Evolutionary conservation across 2,113 vertebrate genomes (phyloP).

Genomic region (Chloroceryle aenea): DNA sequence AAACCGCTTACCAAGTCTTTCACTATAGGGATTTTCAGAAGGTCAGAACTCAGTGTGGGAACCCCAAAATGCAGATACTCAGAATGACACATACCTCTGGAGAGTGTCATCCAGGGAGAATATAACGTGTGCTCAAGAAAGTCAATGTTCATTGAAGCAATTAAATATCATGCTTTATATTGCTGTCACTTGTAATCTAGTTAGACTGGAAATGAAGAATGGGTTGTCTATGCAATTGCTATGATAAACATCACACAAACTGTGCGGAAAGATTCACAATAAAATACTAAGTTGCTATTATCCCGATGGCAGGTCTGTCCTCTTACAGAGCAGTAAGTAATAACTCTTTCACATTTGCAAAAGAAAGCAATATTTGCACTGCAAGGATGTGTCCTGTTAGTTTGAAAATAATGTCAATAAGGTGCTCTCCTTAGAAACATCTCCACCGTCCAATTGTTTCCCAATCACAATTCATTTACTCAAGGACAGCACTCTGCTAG

Average conservation of each 20-base stretch:
- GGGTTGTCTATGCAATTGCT: slow-evolving; percentile 38
- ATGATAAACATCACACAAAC: slow-evolving; percentile 12
- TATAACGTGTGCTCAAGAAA: background rate
- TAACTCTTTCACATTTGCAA: slow-evolving; percentile 53
- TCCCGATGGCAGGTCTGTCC: slow-evolving; percentile 18
- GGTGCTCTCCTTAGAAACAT: slow-evolving; percentile 28
- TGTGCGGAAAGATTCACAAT: slow-evolving; percentile 11
- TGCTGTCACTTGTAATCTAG: slow-evolving; percentile 58
- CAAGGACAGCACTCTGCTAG: background rate
- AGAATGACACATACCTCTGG: background rate
- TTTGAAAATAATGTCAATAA: slow-evolving; percentile 65
- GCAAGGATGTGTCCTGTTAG: slow-evolving; percentile 51
- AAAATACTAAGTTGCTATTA: slow-evolving; percentile 50
- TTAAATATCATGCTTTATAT: slow-evolving; percentile 56
- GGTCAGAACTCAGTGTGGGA: background rate
- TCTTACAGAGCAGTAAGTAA: slow-evolving; percentile 20
- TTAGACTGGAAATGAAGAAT: slow-evolving; percentile 58
- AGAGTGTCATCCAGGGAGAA: background rate
- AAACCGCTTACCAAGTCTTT: background rate
- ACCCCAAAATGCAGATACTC: background rate
- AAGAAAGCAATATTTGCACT: slow-evolving; percentile 47
- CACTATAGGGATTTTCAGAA: background rate
- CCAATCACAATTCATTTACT: slow-evolving; percentile 56
- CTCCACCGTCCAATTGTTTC: slow-evolving; percentile 26
- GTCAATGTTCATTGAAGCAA: slow-evolving; percentile 36